Base-by-base conservation (phyloP, 2,888 invertebrate species). In the Temnothorax rugatulus region DNA sequence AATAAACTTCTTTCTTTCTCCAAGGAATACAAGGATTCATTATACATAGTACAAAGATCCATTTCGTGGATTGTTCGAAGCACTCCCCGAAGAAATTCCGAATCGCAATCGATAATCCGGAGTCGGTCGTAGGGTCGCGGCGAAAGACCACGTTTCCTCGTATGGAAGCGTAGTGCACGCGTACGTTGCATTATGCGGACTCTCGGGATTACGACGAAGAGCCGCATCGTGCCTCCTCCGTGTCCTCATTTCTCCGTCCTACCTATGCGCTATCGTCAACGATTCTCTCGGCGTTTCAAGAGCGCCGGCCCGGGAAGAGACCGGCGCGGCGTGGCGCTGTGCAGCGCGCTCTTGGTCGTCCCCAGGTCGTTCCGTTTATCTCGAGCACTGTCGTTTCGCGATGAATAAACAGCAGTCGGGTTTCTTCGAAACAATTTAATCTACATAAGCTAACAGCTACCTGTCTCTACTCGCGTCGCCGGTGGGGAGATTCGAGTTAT, bases 381-480 rank as follows among this genome's bases (percentile, higher is more conserved):
- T 91, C 87, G 84, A 84, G 88, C 89, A 81, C 76, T 85, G 87
- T 86, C 87, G 86, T 89, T 85, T 86, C 86, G 89, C 89, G 89
- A 91, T 90, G 91, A 92, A 91, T 92, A 92, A 92, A 91, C 92
- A 92, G 88, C 86, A 87, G 88, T 82, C 76, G 86, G 82, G 86
- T 73, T 91, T 91, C 92, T 91, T 90, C 88, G 90, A 89, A 92
- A 92, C 91, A 91, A 92, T 92, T 92, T 92, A 91, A 92, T 92
- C 90, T 91, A 88, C 92, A 92, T 92, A 91, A 91, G 89, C 88
- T 87, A 90, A 92, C 89, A 88, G 89, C 90, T 88, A 87, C 90
- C 87, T 89, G 87, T 89, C 90, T 88, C 88, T 76, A 82, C 84
- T 75, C 83, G 83, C 79, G 64, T 87, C 84, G 88, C 87, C 89